A percentile compares a stretch with the other conserved stretches of the same genome.
These are phyloP conservation scores for Patiria miniata DNA, from an alignment of 35 echinoderm and acorn worm species.

Conservation along the genomic window DNA sequence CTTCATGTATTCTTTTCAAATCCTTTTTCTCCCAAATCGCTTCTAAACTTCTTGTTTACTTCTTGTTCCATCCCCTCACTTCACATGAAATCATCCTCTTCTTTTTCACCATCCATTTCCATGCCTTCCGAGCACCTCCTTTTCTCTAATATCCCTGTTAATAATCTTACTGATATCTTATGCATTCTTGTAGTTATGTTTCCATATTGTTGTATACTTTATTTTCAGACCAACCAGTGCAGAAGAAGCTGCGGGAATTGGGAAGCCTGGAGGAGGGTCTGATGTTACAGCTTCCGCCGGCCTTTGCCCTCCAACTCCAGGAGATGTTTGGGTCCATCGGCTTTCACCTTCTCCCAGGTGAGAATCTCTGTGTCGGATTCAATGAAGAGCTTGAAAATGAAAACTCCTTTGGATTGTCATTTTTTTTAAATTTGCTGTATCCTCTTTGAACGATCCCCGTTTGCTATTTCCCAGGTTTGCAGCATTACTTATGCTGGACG, in stretches of 20 bases:
- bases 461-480: too few relatives aligned
- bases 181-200: too few relatives aligned
- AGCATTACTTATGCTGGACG: too few relatives aligned
- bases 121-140: background rate
- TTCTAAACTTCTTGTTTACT: background rate
- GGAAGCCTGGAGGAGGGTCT: conserved; percentile 58
- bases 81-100: background rate
- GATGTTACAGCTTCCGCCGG: conserved; percentile 71
- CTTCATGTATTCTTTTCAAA: background rate
- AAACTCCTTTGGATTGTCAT: too few relatives aligned
- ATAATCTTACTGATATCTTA: too few relatives aligned
- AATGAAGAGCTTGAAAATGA: background rate
- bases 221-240: background rate
- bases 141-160: background rate
- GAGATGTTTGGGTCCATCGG: conserved; percentile 89
- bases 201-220: background rate
- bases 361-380: too few relatives aligned
- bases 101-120: background rate
- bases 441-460: too few relatives aligned
- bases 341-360: conserved; percentile 72
- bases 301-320: conserved; percentile 91
- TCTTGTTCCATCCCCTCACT: background rate
- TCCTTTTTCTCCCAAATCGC: background rate
- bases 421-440: too few relatives aligned
- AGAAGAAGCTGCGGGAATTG: background rate